A percentile compares a stretch with the other conserved stretches of the same genome.
Evolutionary conservation across 1,140 invertebrate genomes (phyloP).

Genomic region (Brachionus rubens): DNA sequence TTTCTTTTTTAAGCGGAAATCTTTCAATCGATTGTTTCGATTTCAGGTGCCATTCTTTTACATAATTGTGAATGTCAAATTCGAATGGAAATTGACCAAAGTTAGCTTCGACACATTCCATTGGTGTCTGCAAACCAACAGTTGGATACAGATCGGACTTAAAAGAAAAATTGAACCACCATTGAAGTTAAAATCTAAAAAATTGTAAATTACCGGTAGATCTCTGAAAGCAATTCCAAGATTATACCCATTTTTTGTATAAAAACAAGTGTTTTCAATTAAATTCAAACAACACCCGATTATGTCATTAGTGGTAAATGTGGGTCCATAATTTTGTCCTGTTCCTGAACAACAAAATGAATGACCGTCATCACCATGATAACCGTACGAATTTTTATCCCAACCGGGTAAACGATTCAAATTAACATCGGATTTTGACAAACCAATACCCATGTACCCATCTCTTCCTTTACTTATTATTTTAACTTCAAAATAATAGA

Average conservation of each 20-base stretch:
- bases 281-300: constrained; percentile 98
- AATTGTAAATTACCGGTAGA: constrained; percentile 69
- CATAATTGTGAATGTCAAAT: constrained; percentile 96
- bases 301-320: constrained; percentile 90
- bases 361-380: constrained; percentile 98
- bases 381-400: constrained; percentile 98
- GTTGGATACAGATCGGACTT: constrained; percentile 94
- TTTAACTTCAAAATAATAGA: constrained; percentile 99
- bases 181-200: too few relatives aligned
- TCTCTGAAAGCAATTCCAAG: constrained; percentile 88
- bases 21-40: constrained; percentile 78
- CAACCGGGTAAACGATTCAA: constrained; percentile 82
- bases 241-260: constrained; percentile 97
- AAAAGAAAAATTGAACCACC: constrained; percentile 57
- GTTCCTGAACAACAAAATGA: constrained; percentile 95
- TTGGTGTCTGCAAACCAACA: constrained; percentile 94
- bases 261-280: constrained; percentile 95
- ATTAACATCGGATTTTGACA: constrained; percentile 89
- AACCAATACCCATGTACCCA: constrained; percentile 96
- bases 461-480: constrained; percentile 96
- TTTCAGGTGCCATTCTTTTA: constrained; percentile 65
- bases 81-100: constrained; percentile 95
- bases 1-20: constrained; percentile 78
- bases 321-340: constrained; percentile 94
- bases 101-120: constrained; percentile 95